Conservation (phyloP, 1,140 invertebrate genomes). For the Drosophila lacteicornis region DNA sequence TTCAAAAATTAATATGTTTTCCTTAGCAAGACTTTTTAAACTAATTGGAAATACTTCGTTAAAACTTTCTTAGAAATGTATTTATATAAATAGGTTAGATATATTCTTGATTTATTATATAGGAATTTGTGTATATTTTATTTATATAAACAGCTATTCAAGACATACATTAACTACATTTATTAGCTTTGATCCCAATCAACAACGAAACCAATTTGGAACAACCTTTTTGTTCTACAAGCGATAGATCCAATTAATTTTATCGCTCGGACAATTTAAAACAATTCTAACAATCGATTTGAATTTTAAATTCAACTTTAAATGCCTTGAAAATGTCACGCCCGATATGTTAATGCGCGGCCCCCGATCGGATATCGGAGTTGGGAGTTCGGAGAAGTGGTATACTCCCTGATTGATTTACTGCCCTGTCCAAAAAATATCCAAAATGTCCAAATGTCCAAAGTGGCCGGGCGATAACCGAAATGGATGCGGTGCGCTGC, state of each 20-base stretch:
- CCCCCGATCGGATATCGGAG: slow-evolving; percentile 5
- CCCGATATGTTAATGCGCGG: slow-evolving; percentile 18
- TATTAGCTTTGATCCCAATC: slow-evolving; percentile 2
- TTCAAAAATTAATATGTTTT: too few species aligned
- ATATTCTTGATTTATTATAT: not conserved
- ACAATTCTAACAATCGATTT: slow-evolving; percentile 18
- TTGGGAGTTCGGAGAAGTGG: slow-evolving; percentile 19
- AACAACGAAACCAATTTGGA: not conserved
- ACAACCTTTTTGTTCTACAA: slow-evolving; percentile 3
- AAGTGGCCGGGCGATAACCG: slow-evolving; percentile 53
- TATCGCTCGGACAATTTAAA: not conserved
- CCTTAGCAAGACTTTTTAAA: too few species aligned
- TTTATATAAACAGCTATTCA: not conserved
- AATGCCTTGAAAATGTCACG: slow-evolving; percentile 17
- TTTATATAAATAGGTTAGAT: too few species aligned
- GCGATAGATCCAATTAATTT: slow-evolving; percentile 3
- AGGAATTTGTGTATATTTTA: not conserved
- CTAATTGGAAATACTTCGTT: too few species aligned
- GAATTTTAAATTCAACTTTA: slow-evolving; percentile 15
- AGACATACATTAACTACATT: slow-evolving; percentile 8
- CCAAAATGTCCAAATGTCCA: slow-evolving; percentile 9
- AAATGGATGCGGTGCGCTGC: slow-evolving; percentile 42
- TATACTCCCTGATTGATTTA: slow-evolving; percentile 64
- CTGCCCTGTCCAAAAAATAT: slow-evolving; percentile 17
- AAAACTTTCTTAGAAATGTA: not conserved